Evolutionary conservation across 2,113 vertebrate genomes (phyloP).

Genomic region (Porphyrio hochstetteri): DNA sequence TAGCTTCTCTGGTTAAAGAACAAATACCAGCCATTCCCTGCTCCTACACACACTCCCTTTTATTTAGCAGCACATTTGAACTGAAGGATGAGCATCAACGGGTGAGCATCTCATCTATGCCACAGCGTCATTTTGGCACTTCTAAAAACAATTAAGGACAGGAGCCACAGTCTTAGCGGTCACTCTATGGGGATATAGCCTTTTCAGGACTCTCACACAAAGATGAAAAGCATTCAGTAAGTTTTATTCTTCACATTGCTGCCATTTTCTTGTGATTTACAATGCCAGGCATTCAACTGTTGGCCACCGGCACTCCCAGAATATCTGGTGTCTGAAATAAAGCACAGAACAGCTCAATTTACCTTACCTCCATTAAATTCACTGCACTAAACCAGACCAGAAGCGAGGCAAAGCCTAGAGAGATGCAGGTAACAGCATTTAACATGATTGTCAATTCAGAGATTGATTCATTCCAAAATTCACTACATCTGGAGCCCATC

Average conservation of each 20-base stretch:
- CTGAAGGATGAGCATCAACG: background rate
- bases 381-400: background rate
- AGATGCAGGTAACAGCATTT: background rate
- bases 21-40: background rate
- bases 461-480: background rate
- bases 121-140: background rate
- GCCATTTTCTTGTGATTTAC: background rate
- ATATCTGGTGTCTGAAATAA: background rate
- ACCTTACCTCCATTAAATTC: background rate
- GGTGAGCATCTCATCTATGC: background rate
- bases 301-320: background rate
- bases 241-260: background rate
- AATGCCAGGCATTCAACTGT: background rate
- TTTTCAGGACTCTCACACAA: background rate
- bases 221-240: background rate
- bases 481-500: background rate
- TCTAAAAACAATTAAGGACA: background rate
- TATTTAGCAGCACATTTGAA: background rate
- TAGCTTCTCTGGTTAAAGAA: background rate
- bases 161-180: background rate
- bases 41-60: background rate
- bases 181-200: background rate
- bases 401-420: background rate
- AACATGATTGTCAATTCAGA: background rate
- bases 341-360: background rate